phyloP scores from a whole-genome alignment of 92 coral and sea anemone genomes.

The Porites divaricata region DNA sequence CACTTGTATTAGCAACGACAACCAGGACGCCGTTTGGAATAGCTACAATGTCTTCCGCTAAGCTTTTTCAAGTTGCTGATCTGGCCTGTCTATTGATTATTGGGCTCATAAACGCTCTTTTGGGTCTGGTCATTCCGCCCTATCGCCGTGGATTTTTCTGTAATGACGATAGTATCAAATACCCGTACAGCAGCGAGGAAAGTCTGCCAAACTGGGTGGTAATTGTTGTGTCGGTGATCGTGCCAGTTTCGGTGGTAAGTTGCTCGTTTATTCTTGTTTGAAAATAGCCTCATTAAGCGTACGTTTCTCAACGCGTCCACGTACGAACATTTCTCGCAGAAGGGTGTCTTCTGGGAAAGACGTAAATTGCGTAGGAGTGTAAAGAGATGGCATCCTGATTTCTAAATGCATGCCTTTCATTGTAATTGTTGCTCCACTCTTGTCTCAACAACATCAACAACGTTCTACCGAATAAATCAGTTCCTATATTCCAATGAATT shows the following conservation, averaged over 20 bases:
- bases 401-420: background rate
- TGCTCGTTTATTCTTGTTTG: background rate
- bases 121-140: slow-evolving; percentile 49
- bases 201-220: slow-evolving; percentile 33
- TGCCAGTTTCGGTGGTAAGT: slow-evolving; percentile 54
- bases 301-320: slow-evolving; percentile 5
- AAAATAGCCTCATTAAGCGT: slow-evolving; percentile 15
- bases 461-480: background rate
- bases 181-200: slow-evolving; percentile 45
- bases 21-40: background rate
- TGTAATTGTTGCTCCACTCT: background rate
- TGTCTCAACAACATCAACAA: background rate
- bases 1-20: background rate
- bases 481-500: too few relatives aligned
- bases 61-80: slow-evolving; percentile 40
- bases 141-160: slow-evolving; percentile 84
- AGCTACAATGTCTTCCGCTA: slow-evolving; percentile 3
- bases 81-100: slow-evolving; percentile 23
- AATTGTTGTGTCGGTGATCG: slow-evolving; percentile 25
- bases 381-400: background rate
- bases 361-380: background rate
- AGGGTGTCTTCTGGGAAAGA: too few relatives aligned
- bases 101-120: slow-evolving; percentile 14
- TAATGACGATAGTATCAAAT: slow-evolving; percentile 75
- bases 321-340: background rate